Percentiles rank a stretch among this genome's conserved stretches.
Conservation (phyloP, 2,888 invertebrate genomes). For the Drosophila neutralis region DNA sequence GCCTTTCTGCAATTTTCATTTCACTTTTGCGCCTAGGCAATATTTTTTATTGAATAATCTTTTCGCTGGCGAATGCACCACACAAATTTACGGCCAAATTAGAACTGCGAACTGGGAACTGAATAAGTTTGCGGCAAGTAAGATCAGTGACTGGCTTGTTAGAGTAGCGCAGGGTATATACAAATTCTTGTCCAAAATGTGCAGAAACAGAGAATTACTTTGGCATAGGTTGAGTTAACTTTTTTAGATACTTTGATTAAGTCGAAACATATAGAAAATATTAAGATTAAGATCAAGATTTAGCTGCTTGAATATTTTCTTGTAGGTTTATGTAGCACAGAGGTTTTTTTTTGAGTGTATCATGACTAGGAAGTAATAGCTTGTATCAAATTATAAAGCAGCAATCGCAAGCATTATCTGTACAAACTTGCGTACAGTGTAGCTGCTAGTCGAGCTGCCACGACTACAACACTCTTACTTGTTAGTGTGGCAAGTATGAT, state of each 20-base stretch:
- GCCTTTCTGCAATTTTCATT: slow-evolving; percentile 69
- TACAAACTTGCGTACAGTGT: neutral
- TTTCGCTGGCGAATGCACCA: slow-evolving; percentile 34
- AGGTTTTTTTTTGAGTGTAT: too few species aligned
- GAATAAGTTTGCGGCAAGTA: slow-evolving; percentile 42
- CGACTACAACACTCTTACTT: neutral
- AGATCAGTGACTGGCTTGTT: slow-evolving; percentile 64
- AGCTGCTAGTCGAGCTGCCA: neutral
- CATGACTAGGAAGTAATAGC: too few species aligned
- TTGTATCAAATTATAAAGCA: too few species aligned
- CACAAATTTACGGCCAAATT: slow-evolving; percentile 78
- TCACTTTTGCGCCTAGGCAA: slow-evolving; percentile 65
- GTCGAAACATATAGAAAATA: too few species aligned
- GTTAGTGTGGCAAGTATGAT: neutral
- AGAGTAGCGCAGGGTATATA: slow-evolving; percentile 16
- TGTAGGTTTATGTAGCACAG: too few species aligned
- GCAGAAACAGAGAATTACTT: neutral
- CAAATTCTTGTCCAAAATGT: neutral
- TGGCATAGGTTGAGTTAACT: neutral
- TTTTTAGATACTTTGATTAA: neutral
- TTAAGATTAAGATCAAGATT: too few species aligned
- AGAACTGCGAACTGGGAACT: slow-evolving; percentile 62
- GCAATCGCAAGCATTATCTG: too few species aligned
- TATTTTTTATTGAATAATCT: slow-evolving; percentile 73
- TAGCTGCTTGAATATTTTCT: too few species aligned